Percentiles rank a stretch among this genome's conserved stretches.
phyloP scores from a whole-genome alignment of 2,888 invertebrate genomes.

The Catocala sponsa region DNA sequence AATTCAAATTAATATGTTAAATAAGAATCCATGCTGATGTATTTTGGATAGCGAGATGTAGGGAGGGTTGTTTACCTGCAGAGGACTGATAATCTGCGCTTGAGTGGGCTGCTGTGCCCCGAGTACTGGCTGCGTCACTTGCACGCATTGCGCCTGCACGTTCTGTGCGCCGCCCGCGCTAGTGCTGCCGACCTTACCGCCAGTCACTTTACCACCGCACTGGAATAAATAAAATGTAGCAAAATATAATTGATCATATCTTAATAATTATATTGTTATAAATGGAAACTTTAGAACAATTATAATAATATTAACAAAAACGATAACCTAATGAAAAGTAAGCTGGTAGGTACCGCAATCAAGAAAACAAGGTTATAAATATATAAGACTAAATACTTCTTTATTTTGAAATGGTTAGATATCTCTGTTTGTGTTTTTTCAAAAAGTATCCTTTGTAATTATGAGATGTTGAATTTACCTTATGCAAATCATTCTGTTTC shows the following conservation, averaged over 20 bases:
- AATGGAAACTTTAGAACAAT: too few species aligned
- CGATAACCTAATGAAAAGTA: too few species aligned
- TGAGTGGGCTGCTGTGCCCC: conserved; percentile 90
- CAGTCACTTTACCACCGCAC: conserved; percentile 76
- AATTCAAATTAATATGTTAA: too few species aligned
- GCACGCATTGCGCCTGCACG: conserved; percentile 89
- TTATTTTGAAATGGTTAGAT: too few species aligned
- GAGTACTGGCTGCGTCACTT: conserved; percentile 91
- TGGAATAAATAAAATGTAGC: conserved; percentile 44
- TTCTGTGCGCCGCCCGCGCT: conserved; percentile 70
- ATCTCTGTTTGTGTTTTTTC: too few species aligned
- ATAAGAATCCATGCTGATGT: conserved; percentile 23
- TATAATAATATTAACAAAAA: too few species aligned
- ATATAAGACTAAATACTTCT: too few species aligned
- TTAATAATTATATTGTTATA: too few species aligned
- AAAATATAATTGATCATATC: too few species aligned
- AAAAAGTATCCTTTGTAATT: too few species aligned
- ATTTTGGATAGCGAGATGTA: background rate
- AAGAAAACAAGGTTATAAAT: too few species aligned
- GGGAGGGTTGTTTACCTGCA: conserved; percentile 85
- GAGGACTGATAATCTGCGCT: conserved; percentile 92
- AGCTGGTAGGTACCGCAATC: too few species aligned
- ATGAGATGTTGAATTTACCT: conserved; percentile 74
- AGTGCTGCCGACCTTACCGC: conserved; percentile 66
- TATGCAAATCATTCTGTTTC: conserved; percentile 90